These are phyloP conservation scores for Aramus guarauna DNA, from an alignment of 2,113 vertebrate genomes.

Conservation along the genomic window DNA sequence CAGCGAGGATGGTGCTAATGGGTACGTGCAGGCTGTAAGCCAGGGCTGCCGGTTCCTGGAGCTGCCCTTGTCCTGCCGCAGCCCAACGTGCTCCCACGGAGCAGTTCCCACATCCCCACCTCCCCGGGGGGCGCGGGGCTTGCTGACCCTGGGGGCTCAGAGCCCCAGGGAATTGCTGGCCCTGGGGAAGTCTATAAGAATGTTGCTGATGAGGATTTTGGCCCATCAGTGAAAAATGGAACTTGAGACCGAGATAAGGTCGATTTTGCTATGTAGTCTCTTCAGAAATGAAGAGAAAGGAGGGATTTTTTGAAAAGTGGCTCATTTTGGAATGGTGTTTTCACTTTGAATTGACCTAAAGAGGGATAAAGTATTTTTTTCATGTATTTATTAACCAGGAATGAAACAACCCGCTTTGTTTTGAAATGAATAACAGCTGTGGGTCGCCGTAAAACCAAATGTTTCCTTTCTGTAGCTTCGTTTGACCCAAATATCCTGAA, in stretches of 20 bases:
- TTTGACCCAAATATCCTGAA: background rate
- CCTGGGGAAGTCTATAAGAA: background rate
- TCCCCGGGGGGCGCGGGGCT: background rate
- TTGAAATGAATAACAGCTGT: background rate
- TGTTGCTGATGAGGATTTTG: background rate
- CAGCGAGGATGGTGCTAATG: background rate
- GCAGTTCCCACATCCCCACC: background rate
- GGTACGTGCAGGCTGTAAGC: background rate
- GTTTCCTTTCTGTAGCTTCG: background rate
- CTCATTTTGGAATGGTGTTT: background rate
- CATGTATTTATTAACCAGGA: background rate
- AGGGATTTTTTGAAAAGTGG: background rate
- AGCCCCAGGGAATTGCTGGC: background rate
- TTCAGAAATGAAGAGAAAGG: background rate
- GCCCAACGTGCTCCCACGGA: fast-evolving
- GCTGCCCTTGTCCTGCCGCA: fast-evolving
- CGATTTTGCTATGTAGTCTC: background rate
- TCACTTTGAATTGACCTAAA: background rate
- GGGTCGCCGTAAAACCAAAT: background rate
- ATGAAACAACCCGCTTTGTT: background rate
- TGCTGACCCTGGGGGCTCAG: background rate
- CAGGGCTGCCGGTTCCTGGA: background rate
- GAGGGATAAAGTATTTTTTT: background rate
- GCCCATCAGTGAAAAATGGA: background rate
- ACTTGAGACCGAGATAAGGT: background rate